Percentiles rank a stretch among this genome's conserved stretches.
phyloP scores from a whole-genome alignment of 92 coral and sea anemone genomes.

The Chrysogorgia sp. region DNA sequence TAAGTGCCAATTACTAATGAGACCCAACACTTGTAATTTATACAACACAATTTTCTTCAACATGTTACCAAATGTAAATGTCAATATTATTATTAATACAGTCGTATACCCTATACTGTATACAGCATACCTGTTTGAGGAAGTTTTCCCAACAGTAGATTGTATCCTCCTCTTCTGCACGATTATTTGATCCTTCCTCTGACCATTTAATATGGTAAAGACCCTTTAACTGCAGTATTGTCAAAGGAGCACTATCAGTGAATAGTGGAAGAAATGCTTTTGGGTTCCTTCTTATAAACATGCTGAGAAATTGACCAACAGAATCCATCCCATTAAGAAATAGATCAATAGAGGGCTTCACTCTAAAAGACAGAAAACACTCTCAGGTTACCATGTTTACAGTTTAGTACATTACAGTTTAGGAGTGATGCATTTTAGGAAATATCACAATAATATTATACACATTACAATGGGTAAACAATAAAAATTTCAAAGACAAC shows the following conservation, averaged over 20 bases:
- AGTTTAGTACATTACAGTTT: not conserved
- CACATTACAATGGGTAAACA: too few species aligned
- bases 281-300: constrained; percentile 42
- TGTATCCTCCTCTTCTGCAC: constrained; percentile 62
- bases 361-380: constrained; percentile 39
- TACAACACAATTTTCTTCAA: too few species aligned
- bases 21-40: too few species aligned
- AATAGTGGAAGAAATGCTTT: constrained; percentile 44
- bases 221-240: constrained; percentile 42
- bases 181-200: constrained; percentile 63
- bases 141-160: constrained; percentile 54
- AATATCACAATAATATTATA: too few species aligned
- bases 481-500: too few species aligned
- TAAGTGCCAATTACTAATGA: too few species aligned
- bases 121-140: constrained; percentile 50
- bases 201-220: constrained; percentile 54
- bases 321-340: constrained; percentile 55
- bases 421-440: too few species aligned
- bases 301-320: constrained; percentile 49
- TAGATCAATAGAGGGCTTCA: constrained; percentile 51
- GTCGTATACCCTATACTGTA: too few species aligned
- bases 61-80: too few species aligned
- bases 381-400: not conserved
- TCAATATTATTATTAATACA: too few species aligned
- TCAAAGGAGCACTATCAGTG: constrained; percentile 41